Percentiles rank a stretch among this genome's conserved stretches.
These are phyloP conservation scores for Bombylius discolor DNA, from an alignment of 2,888 invertebrate species.

Conservation along the genomic window DNA sequence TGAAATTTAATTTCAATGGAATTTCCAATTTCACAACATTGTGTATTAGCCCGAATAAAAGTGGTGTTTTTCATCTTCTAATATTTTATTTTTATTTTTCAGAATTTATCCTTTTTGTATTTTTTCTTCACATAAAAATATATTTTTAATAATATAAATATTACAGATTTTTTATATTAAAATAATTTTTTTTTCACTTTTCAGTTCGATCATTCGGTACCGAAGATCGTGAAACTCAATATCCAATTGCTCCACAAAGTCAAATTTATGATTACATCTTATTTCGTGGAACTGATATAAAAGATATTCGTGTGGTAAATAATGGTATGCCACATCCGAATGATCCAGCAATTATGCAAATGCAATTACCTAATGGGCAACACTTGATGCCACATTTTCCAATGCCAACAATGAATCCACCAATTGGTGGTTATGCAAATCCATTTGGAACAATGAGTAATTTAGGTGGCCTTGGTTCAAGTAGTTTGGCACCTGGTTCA, in stretches of 20 bases:
- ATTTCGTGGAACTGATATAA: constrained; percentile 96
- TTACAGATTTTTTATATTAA: too few species aligned
- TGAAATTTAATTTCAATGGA: too few species aligned
- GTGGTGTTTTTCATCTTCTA: too few species aligned
- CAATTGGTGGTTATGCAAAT: constrained; percentile 34
- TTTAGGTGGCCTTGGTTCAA: constrained; percentile 35
- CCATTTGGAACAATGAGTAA: constrained; percentile 34
- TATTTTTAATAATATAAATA: too few species aligned
- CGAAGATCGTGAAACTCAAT: constrained; percentile 91
- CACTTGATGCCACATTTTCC: constrained; percentile 53
- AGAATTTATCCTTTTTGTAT: too few species aligned
- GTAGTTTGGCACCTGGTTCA: constrained; percentile 38
- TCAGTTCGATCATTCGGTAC: constrained; percentile 97
- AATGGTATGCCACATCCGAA: constrained; percentile 75
- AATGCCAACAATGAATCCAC: constrained; percentile 53
- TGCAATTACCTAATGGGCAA: constrained; percentile 59
- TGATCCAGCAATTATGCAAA: constrained; percentile 96
- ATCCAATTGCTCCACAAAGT: constrained; percentile 90
- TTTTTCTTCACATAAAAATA: too few species aligned
- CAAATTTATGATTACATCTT: constrained; percentile 98
- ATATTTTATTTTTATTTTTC: too few species aligned
- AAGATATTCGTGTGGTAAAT: constrained; percentile 93
- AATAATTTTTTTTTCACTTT: constrained; percentile 22
- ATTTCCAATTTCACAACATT: too few species aligned
- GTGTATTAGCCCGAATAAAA: too few species aligned